These are phyloP conservation scores for Gopherus evgoodei DNA, from an alignment of 2,113 vertebrate genomes.

Conservation along the genomic window DNA sequence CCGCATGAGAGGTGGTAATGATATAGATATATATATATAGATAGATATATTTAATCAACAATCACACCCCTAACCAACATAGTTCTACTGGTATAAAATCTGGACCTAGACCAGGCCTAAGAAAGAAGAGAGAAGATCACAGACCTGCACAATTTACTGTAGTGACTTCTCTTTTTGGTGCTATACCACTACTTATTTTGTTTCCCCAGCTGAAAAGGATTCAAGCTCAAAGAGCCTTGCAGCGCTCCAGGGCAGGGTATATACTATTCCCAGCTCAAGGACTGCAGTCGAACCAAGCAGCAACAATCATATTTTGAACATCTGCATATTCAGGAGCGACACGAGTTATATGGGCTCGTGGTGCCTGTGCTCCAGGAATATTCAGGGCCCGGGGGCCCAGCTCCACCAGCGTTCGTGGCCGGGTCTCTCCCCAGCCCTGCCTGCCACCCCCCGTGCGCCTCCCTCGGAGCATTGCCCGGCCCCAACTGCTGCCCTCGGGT, in stretches of 20 bases:
- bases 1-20: background rate
- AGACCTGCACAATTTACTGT: background rate
- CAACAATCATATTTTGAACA: background rate
- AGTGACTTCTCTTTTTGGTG: background rate
- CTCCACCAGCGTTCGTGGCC: too few species aligned
- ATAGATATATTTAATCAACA: too few species aligned
- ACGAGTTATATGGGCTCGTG: too few species aligned
- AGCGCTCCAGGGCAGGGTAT: background rate
- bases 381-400: too few species aligned
- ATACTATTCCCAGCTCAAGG: background rate
- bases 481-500: too few species aligned
- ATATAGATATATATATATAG: background rate
- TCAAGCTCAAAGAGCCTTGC: background rate
- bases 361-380: too few species aligned
- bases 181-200: background rate
- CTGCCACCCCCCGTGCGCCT: too few species aligned
- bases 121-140: background rate
- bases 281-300: background rate
- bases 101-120: background rate
- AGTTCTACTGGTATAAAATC: background rate
- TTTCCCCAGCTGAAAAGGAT: background rate
- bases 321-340: background rate
- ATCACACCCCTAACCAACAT: background rate
- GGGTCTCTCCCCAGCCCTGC: too few species aligned
- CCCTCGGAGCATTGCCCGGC: too few species aligned